Evolutionary conservation across 2,797 vertebrate species (phyloP).

Genomic region (Lepilemur ruficaudatus): DNA sequence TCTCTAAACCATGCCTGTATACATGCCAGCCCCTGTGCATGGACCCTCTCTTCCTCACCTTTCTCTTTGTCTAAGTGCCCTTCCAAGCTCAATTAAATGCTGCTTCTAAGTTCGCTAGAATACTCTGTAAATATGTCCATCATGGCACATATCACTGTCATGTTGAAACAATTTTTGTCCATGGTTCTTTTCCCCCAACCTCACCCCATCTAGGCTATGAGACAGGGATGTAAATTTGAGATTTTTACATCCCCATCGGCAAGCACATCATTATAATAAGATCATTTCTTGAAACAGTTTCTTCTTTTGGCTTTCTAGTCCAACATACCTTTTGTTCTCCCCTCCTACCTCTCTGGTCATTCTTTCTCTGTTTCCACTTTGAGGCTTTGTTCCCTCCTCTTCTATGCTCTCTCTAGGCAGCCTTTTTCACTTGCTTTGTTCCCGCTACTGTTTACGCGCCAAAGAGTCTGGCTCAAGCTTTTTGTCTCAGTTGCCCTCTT

Average conservation of each 20-base stretch:
- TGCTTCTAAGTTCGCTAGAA: not conserved
- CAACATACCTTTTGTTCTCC: not conserved
- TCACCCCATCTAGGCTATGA: not conserved
- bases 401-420: not conserved
- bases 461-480: not conserved
- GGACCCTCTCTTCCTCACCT: rapidly evolving
- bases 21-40: not conserved
- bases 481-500: not conserved
- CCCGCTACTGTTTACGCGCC: not conserved
- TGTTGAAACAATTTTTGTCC: not conserved
- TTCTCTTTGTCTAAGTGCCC: not conserved
- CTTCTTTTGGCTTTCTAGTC: not conserved
- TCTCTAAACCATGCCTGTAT: not conserved
- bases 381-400: not conserved
- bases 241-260: not conserved
- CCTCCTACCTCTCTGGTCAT: not conserved
- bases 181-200: not conserved
- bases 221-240: not conserved
- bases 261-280: not conserved
- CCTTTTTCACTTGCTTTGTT: not conserved
- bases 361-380: not conserved
- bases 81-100: not conserved
- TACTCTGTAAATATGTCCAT: not conserved
- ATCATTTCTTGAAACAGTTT: not conserved
- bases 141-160: no score